Percentiles rank a stretch among this genome's conserved stretches.
Conservation (phyloP, 2,113 vertebrate species). For the Gopherus evgoodei region DNA sequence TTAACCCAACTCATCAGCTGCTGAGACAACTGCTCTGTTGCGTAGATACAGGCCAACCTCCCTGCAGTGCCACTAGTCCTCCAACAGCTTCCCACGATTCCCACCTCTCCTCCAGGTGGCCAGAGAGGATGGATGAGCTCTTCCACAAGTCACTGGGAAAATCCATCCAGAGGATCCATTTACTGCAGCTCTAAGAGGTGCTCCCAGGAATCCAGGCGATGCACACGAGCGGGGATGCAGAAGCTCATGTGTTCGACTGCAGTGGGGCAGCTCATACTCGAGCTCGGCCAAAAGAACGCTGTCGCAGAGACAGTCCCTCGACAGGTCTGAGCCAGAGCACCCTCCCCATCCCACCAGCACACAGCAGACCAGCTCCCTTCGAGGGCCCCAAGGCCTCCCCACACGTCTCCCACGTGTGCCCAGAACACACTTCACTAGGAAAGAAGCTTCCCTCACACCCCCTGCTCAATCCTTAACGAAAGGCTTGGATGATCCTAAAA, state of each 20-base stretch:
- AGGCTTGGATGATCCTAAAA: background rate
- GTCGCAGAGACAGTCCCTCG: background rate
- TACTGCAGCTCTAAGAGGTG: background rate
- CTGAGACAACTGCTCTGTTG: background rate
- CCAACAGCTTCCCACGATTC: background rate
- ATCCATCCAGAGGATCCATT: background rate
- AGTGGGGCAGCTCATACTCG: background rate
- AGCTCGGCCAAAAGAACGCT: background rate
- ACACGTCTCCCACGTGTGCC: background rate
- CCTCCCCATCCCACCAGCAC: too few relatives aligned
- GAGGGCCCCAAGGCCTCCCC: background rate
- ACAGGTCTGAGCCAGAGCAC: too few relatives aligned
- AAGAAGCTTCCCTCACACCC: too few relatives aligned
- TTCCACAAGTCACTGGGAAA: background rate
- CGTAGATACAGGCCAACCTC: background rate
- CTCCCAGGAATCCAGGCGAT: background rate
- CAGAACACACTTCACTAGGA: background rate
- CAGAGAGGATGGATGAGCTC: background rate
- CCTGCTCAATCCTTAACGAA: background rate
- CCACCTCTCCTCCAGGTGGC: background rate
- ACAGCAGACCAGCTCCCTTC: background rate
- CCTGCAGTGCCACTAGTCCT: background rate
- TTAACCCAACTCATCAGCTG: background rate
- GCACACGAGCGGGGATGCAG: background rate
- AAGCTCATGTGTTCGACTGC: background rate